Percentiles rank a stretch among this genome's conserved stretches.
phyloP scores from a whole-genome alignment of 2,888 invertebrate genomes.

The Kuschelorhynchus macadamiae region DNA sequence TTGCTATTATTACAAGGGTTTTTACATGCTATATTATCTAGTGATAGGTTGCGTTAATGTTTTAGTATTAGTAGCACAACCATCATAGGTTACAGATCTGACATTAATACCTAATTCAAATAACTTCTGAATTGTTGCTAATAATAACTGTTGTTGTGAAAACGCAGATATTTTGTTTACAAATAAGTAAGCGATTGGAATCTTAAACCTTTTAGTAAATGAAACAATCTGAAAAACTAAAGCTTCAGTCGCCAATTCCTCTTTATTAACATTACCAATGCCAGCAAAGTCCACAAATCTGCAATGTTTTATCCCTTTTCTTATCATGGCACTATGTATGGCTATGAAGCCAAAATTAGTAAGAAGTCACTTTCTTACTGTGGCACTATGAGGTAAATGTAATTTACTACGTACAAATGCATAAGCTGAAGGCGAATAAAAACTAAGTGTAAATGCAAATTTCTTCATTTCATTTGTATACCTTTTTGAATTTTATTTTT shows the following conservation, averaged over 20 bases:
- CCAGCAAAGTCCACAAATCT: too few species aligned
- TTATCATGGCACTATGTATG: too few species aligned
- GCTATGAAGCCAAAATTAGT: background rate
- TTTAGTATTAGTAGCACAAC: conserved; percentile 35
- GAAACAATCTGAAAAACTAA: conserved; percentile 52
- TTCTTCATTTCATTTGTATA: conserved; percentile 11
- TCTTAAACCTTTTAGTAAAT: conserved; percentile 43
- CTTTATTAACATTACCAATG: too few species aligned
- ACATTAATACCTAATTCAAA: conserved; percentile 28
- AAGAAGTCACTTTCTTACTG: background rate
- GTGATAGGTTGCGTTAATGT: conserved; percentile 25
- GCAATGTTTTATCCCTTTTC: too few species aligned
- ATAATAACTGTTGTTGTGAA: conserved; percentile 17
- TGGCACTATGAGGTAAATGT: conserved; percentile 12
- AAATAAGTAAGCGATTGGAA: conserved; percentile 55
- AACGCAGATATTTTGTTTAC: conserved; percentile 30
- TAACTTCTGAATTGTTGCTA: conserved; percentile 25
- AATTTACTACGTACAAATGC: background rate
- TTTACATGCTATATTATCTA: conserved; percentile 7
- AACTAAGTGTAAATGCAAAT: conserved; percentile 7
- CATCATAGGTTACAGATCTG: conserved; percentile 38
- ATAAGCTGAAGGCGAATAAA: conserved; percentile 9
- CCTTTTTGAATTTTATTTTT: conserved; percentile 6
- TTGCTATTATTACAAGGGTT: conserved; percentile 5
- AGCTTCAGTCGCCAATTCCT: conserved; percentile 43